Base-by-base conservation (phyloP, 2,888 invertebrate species). In the Tenodera sinensis region DNA sequence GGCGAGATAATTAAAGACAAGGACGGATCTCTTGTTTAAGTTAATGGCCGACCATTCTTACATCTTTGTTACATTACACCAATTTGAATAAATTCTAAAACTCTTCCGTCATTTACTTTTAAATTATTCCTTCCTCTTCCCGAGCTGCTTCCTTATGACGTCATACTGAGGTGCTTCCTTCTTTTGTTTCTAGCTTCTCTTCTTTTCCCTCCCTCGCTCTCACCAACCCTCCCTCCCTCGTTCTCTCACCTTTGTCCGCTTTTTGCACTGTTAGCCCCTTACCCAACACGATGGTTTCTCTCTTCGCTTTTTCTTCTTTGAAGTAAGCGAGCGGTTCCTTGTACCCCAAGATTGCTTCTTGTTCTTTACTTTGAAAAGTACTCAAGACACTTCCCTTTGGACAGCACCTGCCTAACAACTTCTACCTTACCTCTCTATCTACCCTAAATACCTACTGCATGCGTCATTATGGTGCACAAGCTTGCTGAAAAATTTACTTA, bases 271-370 rank as follows among this genome's bases (percentile, higher is more conserved):
- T 28, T 82, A 81, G 82, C 83, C 82, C 87, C 87, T 87, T 87
- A 30, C 81, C n/a, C 82, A 82, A 87, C 25, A 87, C 81, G 82
- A 71, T 85, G 42, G 25, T 87, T 83, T 82, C 25, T 71, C 25
- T 15, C 54, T 25, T 71, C 20, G 15, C 20, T 71, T 71, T 71
- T 71, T 71, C 54, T 71, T 34, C 87, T 87, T 87, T 87, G 87
- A 87, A 87, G 87, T 83, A 83, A 82, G 87, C 34, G 71, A 82
- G 87, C 34, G 71, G 87, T 30, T 71, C 82, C 87, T 83, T 71
- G 54, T 81, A 42, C 87, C n/a, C 81, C 87, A 82, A 87, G 87
- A 87, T 87, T 87, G 81, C 87, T 87, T 15, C 81, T 28, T 81
- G 81, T 87, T 81, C 87, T 85, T 47, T n/a, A 85, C n/a, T 71